Conservation (phyloP, 2,797 vertebrate genomes). For the Halcyon leucocephala region DNA sequence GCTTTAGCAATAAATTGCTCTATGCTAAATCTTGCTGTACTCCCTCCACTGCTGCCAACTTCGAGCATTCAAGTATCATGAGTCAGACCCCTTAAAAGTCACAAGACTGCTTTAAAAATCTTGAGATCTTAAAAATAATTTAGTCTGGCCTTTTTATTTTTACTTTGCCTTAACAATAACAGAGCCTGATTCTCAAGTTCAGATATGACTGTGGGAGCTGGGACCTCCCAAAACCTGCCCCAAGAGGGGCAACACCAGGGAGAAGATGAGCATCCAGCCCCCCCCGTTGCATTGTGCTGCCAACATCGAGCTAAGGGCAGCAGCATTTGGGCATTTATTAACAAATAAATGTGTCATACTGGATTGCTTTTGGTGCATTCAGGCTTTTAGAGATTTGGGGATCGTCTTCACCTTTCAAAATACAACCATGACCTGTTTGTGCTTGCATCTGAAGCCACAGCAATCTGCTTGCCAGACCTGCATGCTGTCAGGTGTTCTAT, state of each 20-base stretch:
- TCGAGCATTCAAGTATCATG: constrained; percentile 46
- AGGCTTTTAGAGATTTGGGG: background rate
- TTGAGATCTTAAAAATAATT: constrained; percentile 60
- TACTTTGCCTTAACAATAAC: constrained; percentile 8
- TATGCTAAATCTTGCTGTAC: background rate
- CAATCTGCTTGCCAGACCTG: background rate
- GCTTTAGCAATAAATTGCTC: constrained; percentile 22
- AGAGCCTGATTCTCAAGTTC: background rate
- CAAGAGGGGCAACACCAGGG: rapidly evolving
- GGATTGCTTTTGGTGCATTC: background rate
- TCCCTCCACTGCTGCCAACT: constrained; percentile 24
- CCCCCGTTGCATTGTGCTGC: rapidly evolving
- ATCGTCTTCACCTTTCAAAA: background rate
- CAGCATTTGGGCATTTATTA: background rate
- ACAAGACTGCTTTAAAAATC: constrained; percentile 52
- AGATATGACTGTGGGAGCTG: background rate
- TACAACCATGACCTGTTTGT: rapidly evolving
- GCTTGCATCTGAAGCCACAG: background rate
- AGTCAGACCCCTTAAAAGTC: constrained; percentile 58
- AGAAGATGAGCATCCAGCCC: background rate
- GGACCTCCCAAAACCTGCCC: background rate
- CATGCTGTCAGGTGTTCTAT: background rate
- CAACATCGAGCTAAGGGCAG: background rate
- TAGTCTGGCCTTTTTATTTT: constrained; percentile 48
- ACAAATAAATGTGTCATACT: rapidly evolving